phyloP scores from a whole-genome alignment of 2,797 vertebrate species.

The Falco rusticolus region DNA sequence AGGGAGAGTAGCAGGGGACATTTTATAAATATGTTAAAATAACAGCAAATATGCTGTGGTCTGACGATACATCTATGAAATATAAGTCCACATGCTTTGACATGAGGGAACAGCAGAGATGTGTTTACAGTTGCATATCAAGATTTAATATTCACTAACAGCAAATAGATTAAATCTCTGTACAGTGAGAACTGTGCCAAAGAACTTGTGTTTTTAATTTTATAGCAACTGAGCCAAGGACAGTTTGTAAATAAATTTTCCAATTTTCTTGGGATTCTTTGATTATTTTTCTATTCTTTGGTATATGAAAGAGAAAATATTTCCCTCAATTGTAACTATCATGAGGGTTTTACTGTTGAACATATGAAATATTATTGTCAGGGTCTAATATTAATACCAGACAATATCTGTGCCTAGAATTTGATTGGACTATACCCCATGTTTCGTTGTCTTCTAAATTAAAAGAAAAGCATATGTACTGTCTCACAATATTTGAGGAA shows the following conservation, averaged over 20 bases:
- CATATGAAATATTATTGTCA: background rate
- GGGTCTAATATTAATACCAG: background rate
- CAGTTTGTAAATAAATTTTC: background rate
- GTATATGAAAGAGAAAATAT: background rate
- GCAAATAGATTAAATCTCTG: background rate
- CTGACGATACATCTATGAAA: background rate
- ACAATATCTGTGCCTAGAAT: background rate
- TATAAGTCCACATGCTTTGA: background rate
- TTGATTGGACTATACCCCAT: background rate
- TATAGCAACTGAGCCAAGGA: background rate
- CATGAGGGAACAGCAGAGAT: background rate
- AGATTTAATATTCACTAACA: background rate
- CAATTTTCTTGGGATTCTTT: background rate
- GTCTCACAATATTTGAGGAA: background rate
- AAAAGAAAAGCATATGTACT: background rate
- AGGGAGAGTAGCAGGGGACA: background rate
- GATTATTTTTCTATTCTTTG: background rate
- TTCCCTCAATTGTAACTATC: background rate
- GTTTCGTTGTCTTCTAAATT: background rate
- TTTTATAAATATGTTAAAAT: slow-evolving; percentile 24
- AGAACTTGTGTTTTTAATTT: background rate
- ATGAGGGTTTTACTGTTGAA: background rate
- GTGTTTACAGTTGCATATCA: background rate
- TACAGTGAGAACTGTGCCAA: background rate
- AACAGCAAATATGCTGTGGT: background rate